Evolutionary conservation across 2,888 invertebrate species (phyloP).

Genomic region (Mesorhabditis spiculigera): DNA sequence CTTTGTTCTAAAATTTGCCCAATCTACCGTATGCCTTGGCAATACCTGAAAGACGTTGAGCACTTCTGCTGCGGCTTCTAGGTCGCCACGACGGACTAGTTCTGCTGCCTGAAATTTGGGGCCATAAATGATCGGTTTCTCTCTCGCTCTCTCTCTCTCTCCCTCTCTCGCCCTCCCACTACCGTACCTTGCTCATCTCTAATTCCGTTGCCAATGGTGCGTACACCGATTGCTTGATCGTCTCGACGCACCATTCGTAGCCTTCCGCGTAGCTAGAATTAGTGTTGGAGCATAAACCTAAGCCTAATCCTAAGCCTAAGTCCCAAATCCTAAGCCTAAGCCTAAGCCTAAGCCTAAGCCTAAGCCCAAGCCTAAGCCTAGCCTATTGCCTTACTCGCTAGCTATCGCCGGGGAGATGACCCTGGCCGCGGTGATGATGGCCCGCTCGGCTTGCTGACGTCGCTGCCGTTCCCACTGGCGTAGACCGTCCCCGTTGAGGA

Average conservation of each 20-base stretch:
- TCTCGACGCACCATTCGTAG: constrained; percentile 80
- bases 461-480: constrained; percentile 70
- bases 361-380: too few species aligned
- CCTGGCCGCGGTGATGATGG: constrained; percentile 80
- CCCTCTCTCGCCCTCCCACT: not conserved
- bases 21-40: constrained; percentile 60
- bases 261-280: constrained; percentile 61
- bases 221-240: constrained; percentile 82
- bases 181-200: constrained; percentile 78
- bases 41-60: constrained; percentile 65
- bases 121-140: not conserved
- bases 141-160: not conserved
- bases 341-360: too few species aligned
- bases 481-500: constrained; percentile 75
- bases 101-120: constrained; percentile 25
- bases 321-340: too few species aligned
- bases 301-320: too few species aligned
- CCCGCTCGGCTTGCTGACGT: constrained; percentile 75
- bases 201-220: constrained; percentile 79
- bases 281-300: not conserved
- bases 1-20: constrained; percentile 78
- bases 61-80: constrained; percentile 30
- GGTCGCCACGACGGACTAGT: constrained; percentile 29
- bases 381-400: constrained; percentile 50
- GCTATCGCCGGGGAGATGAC: constrained; percentile 82